These are phyloP conservation scores for Thymelicus sylvestris DNA, from an alignment of 2,888 invertebrate genomes.

Conservation along the genomic window DNA sequence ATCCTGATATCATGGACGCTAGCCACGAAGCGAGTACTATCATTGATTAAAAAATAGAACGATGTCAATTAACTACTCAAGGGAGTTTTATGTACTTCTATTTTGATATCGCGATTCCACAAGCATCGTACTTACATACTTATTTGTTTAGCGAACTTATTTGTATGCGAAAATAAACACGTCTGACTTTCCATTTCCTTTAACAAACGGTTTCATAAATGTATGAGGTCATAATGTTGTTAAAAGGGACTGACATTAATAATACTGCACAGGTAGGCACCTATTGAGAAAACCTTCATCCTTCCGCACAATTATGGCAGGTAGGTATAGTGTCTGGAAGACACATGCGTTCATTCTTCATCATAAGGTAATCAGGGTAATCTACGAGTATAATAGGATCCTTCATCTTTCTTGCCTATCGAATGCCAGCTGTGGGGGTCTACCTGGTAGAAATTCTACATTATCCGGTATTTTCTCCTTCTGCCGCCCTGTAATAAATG, in stretches of 20 bases:
- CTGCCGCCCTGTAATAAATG: no score
- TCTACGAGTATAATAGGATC: no score
- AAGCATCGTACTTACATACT: conserved; percentile 32
- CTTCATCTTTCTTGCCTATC: no score
- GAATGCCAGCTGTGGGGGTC: no score
- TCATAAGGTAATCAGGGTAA: no score
- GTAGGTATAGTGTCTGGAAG: no score
- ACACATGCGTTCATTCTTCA: no score
- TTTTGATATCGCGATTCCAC: conserved; percentile 42
- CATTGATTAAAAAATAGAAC: conserved; percentile 50
- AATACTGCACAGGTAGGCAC: background rate
- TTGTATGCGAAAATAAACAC: conserved; percentile 15
- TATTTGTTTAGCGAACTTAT: conserved; percentile 12
- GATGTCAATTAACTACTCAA: conserved; percentile 51
- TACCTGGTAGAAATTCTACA: no score
- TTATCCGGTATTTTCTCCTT: no score
- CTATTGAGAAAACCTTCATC: no score
- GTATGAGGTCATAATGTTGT: background rate
- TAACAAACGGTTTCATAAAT: conserved; percentile 8
- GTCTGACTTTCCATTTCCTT: background rate
- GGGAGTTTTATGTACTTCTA: conserved; percentile 60
- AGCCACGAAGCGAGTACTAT: background rate
- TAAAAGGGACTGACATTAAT: background rate
- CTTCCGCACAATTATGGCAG: no score
- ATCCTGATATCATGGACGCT: background rate